Evolutionary conservation across 1,140 invertebrate species (phyloP), one percentile per base, ranked within the genome.

Genomic region (Nixonia krombeini): DNA sequence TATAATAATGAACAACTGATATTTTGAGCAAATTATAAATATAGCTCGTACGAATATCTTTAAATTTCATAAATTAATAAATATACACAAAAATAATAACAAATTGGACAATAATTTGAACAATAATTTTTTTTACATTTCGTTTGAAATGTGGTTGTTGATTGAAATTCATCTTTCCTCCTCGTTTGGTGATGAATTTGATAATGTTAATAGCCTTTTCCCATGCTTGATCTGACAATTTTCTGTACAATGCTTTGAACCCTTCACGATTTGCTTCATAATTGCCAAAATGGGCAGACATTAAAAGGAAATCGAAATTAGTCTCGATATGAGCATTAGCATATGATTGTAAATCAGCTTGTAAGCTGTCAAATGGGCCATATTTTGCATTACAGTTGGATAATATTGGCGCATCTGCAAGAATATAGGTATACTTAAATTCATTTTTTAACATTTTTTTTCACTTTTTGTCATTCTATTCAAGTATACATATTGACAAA

Each of bases 261-360:
- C 93, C 93, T 21, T 87, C 86, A 28, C 93, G 86, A 80, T 93
- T 91, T 38, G 88, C 89, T 72, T 91, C 88, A 76, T 91, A 94
- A 70, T 91, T 93, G 40, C 90, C 90, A 81, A 93, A 95, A 79
- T 92, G 89, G 1, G 91, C 89, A 5, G 92, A 88, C 82, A 93
- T 88, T 1, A 93, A 77, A 9, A 94, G 82, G 63, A 90, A 93
- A 50, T 93, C 88, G 58, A 91, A 93, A 7, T 91, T 93, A 9
- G 87, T 84, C 25, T 87, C 85, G 38, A 94, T 82, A 64, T 93
- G 89, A 8, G 87, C 79, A 67, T 89, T 90, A 4, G 88, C 87
- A 72, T 89, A 93, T 6, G 85, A 79, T 41, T 91, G 85, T 3
- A 90, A 81, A 4, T 85, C 84, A 3, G 73, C 65, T 12, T 86